Base-by-base conservation (phyloP, 1,140 invertebrate genomes). In the Oscheius sp. region DNA sequence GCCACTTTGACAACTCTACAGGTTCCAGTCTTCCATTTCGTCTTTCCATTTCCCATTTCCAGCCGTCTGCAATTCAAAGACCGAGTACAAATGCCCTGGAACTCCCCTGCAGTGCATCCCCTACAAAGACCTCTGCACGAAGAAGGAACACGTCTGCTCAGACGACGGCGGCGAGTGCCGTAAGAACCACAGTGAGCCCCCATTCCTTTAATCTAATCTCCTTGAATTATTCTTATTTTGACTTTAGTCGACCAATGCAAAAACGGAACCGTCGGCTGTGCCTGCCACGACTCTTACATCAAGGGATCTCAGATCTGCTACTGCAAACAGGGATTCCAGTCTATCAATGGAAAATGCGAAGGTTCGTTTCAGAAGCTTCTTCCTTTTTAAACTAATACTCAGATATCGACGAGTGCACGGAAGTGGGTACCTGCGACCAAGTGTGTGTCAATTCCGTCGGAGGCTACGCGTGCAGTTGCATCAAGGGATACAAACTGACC, bases 321-420 rank as follows among this genome's bases (percentile, higher is more conserved):
- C 46, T 76, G 74, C 34, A 66, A 77, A 28, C 59, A 74, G 10
- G 68, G 67, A 31, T 77, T 52, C 66, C 55, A 71, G 42, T 38
- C 36, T 26, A 62, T 34, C 20, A 72, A 72, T 28, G 59, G 31
- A 0, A 42, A 59, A 26, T 84, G 82, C 61, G 42, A 74, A 46
- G 80, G 79, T 82, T 29, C 35, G 36, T 71, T 36, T 34, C 46
- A 34, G 23, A 32, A 70, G 29, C 29, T 59, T 64, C 26, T 45
- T 20, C 35, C 36, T 66, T 32, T n/a, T 20, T 28, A 2, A 38
- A 38, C 13, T 58, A n/a, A 32, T 20, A 68, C 80, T 29, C 83
- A 93, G 95, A 98, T 85, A 89, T 97, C 45, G 89, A 97, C 85
- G 95, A 98, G 86, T 99, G 95, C 55, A 89, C 31, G 31, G 42